Conservation (phyloP, 1,140 invertebrate genomes). For the Pantala flavescens region DNA sequence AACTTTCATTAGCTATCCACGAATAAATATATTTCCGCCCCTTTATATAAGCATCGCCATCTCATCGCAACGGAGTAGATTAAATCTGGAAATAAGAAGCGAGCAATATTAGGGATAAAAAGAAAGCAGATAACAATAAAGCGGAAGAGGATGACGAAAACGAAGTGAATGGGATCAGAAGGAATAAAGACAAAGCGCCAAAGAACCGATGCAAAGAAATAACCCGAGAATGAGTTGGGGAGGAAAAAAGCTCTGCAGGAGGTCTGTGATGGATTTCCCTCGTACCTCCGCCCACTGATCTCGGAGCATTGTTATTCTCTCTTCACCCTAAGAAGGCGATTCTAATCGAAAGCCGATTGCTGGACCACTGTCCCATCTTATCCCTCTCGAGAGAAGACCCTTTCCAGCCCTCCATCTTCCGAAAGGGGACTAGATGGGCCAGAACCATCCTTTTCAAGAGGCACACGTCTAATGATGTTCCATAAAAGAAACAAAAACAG, state of each 20-base stretch:
- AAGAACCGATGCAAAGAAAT: too few species aligned
- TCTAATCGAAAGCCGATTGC: slow-evolving; percentile 2
- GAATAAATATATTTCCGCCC: too few species aligned
- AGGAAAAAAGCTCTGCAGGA: neutral
- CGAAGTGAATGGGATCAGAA: neutral
- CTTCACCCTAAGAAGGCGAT: neutral
- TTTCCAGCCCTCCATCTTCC: neutral
- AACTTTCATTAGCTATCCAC: too few species aligned
- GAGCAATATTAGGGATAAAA: too few species aligned
- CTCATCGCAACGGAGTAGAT: too few species aligned
- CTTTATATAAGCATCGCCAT: too few species aligned
- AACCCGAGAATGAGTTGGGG: neutral
- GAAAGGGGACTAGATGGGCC: too few species aligned
- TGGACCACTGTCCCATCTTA: neutral
- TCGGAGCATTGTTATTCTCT: neutral
- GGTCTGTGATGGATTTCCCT: neutral
- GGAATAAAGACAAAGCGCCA: too few species aligned
- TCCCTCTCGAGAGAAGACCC: neutral
- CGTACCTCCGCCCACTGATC: neutral
- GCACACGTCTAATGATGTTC: too few species aligned
- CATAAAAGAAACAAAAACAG: too few species aligned
- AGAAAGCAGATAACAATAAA: neutral
- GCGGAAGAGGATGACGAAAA: neutral
- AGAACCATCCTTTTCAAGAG: too few species aligned
- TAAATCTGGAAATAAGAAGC: too few species aligned